These are phyloP conservation scores for Nycticebus coucang DNA, from an alignment of 2,113 vertebrate genomes.

Conservation along the genomic window DNA sequence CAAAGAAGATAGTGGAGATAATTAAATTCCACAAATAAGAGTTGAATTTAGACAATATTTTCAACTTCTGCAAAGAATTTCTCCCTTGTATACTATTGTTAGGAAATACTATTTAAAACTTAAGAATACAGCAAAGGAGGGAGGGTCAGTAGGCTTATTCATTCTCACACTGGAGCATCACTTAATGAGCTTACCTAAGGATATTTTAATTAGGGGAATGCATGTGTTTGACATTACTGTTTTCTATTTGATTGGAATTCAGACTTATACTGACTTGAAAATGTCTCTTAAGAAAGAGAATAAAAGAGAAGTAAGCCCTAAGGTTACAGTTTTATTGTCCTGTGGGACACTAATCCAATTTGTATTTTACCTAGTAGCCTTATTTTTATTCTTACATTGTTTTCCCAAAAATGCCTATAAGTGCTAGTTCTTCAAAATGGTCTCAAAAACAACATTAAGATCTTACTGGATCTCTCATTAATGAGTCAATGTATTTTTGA, in stretches of 20 bases:
- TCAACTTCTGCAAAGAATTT: background rate
- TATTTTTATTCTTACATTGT: background rate
- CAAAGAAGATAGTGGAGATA: background rate
- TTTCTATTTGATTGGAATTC: background rate
- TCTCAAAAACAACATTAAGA: background rate
- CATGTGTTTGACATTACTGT: background rate
- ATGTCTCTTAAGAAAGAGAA: background rate
- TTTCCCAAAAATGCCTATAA: background rate
- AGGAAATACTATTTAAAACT: background rate
- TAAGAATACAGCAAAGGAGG: background rate
- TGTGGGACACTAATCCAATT: background rate
- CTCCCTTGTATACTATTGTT: background rate
- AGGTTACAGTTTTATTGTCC: background rate
- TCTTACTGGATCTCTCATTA: background rate
- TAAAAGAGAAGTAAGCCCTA: background rate
- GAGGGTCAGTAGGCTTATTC: background rate
- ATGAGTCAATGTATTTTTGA: background rate
- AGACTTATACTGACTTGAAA: background rate
- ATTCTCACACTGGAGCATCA: background rate
- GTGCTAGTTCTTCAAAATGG: background rate
- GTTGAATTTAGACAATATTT: background rate
- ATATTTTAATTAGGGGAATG: background rate
- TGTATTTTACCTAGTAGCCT: background rate
- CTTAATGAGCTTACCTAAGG: background rate
- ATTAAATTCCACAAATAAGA: background rate